phyloP scores from a whole-genome alignment of 2,797 vertebrate species.

The Cercopithecus diana region DNA sequence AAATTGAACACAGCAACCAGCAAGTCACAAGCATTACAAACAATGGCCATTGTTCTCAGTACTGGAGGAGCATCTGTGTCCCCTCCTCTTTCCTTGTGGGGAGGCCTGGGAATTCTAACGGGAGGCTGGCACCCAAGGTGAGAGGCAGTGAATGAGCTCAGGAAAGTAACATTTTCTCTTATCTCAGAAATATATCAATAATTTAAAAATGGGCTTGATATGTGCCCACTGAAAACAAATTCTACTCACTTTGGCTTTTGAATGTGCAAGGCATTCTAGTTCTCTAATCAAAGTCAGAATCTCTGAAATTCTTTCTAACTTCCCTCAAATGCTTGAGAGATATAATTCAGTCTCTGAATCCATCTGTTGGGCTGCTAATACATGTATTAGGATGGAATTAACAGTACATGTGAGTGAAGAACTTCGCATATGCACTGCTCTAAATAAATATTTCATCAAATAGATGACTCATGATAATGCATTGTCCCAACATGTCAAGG shows the following conservation, averaged over 20 bases:
- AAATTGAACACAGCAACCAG: not conserved
- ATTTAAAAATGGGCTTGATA: not conserved
- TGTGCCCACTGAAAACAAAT: not conserved
- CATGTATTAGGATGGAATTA: not conserved
- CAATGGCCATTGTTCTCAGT: not conserved
- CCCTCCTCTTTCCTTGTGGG: not conserved
- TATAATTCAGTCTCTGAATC: not conserved
- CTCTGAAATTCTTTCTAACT: not conserved
- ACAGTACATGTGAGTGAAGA: not conserved
- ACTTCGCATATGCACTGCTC: not conserved
- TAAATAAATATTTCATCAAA: constrained; percentile 19
- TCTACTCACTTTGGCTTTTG: not conserved
- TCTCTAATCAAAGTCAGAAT: not conserved
- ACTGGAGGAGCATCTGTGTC: not conserved
- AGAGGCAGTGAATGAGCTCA: not conserved
- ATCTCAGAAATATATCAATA: not conserved
- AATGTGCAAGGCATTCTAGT: not conserved
- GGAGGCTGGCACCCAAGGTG: not conserved
- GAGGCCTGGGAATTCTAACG: not conserved
- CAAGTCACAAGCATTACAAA: not conserved
- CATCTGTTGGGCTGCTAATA: not conserved
- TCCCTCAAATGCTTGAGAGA: not conserved
- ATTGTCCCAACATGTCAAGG: not conserved
- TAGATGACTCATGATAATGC: not conserved
- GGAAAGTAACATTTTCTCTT: not conserved